phyloP scores from a whole-genome alignment of 2,113 vertebrate species.

The Phylloscopus trochiloides region DNA sequence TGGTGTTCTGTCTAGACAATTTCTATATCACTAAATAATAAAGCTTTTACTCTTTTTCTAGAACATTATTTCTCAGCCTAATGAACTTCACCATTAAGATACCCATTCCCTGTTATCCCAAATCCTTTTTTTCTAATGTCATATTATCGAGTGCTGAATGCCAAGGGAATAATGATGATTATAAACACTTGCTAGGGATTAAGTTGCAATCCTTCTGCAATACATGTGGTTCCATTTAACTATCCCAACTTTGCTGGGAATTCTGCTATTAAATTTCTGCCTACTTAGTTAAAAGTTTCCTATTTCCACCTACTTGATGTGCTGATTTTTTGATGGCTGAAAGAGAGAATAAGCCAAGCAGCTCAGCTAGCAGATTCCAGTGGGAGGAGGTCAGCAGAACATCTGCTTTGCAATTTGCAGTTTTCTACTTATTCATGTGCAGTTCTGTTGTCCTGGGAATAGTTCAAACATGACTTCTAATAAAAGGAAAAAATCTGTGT shows the following conservation, averaged over 20 bases:
- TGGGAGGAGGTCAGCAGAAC: slow-evolving; percentile 10
- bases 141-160: neutral
- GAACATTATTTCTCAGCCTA: neutral
- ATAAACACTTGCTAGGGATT: neutral
- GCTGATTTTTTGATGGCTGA: slow-evolving; percentile 11
- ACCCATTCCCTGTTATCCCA: neutral
- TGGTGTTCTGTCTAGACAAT: fast-evolving
- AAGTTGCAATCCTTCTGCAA: neutral
- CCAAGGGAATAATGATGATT: neutral
- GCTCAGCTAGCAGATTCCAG: neutral
- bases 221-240: neutral
- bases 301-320: neutral
- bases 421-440: slow-evolving; percentile 27
- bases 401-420: slow-evolving; percentile 3
- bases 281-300: neutral
- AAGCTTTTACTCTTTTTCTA: neutral
- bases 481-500: neutral
- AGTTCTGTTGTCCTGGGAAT: neutral
- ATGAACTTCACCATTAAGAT: neutral
- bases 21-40: neutral
- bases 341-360: neutral
- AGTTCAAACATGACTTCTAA: neutral
- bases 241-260: neutral
- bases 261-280: neutral
- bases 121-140: neutral